phyloP scores from a whole-genome alignment of 2,888 invertebrate genomes.

The Sturmia bella region DNA sequence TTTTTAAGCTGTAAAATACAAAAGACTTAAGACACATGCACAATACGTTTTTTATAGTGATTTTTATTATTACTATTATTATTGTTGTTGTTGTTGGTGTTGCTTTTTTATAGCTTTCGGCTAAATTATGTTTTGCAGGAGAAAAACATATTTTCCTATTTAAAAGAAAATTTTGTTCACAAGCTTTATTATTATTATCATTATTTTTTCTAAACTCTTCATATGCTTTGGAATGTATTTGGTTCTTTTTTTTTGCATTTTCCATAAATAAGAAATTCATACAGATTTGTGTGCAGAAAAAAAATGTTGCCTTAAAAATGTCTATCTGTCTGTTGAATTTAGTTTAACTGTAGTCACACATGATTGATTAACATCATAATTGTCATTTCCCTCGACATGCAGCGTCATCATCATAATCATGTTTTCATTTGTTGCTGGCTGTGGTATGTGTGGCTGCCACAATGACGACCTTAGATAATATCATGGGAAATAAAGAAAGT shows the following conservation, averaged over 20 bases:
- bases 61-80: conserved; percentile 16
- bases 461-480: conserved; percentile 60
- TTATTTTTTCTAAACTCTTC: conserved; percentile 46
- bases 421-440: conserved; percentile 28
- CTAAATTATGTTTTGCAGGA: conserved; percentile 42
- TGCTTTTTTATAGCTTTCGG: conserved; percentile 27
- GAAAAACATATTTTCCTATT: conserved; percentile 18
- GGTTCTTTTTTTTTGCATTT: background rate
- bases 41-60: conserved; percentile 8
- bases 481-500: conserved; percentile 67
- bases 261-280: background rate
- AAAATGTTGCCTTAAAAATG: conserved; percentile 46
- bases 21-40: conserved; percentile 62
- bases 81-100: conserved; percentile 17
- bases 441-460: conserved; percentile 38
- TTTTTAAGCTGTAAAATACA: conserved; percentile 39
- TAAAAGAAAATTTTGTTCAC: conserved; percentile 27
- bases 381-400: conserved; percentile 16
- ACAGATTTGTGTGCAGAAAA: background rate
- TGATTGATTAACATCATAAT: conserved; percentile 61
- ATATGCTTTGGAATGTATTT: conserved; percentile 61
- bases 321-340: conserved; percentile 31
- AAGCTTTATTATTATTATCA: background rate
- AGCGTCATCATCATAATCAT: conserved; percentile 2
- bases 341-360: conserved; percentile 56